Conservation (phyloP, 1,140 invertebrate genomes). For the Aporrectodea caliginosa region DNA sequence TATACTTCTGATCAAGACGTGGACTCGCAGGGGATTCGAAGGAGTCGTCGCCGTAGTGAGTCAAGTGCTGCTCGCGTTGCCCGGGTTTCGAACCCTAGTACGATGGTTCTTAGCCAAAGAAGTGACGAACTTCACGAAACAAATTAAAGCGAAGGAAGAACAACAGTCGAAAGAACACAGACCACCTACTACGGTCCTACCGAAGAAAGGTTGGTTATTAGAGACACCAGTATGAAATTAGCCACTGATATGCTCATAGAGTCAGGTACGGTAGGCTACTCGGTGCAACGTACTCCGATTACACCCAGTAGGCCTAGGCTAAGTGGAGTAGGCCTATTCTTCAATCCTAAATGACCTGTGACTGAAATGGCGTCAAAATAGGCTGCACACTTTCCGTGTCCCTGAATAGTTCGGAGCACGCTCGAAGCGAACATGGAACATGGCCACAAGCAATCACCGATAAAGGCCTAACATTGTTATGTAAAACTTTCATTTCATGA, state of each 20-base stretch:
- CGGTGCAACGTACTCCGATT: too few relatives aligned
- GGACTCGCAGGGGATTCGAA: conserved; percentile 36
- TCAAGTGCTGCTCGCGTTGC: conserved; percentile 39
- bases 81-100: conserved; percentile 39
- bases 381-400: too few relatives aligned
- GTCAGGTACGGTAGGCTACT: too few relatives aligned
- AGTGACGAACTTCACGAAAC: conserved; percentile 42
- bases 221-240: background rate
- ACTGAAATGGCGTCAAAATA: too few relatives aligned
- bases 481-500: too few relatives aligned
- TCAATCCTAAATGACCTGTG: background rate
- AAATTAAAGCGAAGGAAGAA: conserved; percentile 37
- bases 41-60: conserved; percentile 40
- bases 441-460: too few relatives aligned
- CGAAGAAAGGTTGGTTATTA: conserved; percentile 36
- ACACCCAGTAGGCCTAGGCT: background rate
- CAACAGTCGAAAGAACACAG: conserved; percentile 19
- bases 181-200: conserved; percentile 34
- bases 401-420: too few relatives aligned
- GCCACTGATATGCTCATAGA: background rate
- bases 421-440: too few relatives aligned
- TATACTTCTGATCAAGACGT: conserved; percentile 39
- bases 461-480: too few relatives aligned
- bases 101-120: conserved; percentile 38
- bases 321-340: too few relatives aligned